Percentiles rank a stretch among this genome's conserved stretches.
Evolutionary conservation across 35 echinoderm and acorn worm species (phyloP).

Genomic region (Apostichopus parvimensis): DNA sequence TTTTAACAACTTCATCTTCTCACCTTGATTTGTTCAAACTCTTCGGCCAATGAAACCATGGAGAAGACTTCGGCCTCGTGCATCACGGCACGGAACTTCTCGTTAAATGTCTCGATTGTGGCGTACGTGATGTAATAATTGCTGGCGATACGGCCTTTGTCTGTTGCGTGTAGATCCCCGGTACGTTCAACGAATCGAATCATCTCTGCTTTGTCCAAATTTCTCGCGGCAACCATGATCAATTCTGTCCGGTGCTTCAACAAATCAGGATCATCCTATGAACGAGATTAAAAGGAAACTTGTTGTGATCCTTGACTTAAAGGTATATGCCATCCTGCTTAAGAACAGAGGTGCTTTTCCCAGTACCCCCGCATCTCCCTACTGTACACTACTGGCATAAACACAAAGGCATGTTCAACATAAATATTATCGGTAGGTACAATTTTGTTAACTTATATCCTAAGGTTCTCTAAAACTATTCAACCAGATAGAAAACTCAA

Average conservation of each 20-base stretch:
- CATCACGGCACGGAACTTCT: slow-evolving; percentile 73
- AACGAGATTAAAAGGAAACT: too few relatives aligned
- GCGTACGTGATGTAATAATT: slow-evolving; percentile 95
- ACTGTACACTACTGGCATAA: too few relatives aligned
- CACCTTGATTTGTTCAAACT: slow-evolving; percentile 98
- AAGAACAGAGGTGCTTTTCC: too few relatives aligned
- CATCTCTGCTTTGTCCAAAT: slow-evolving; percentile 94
- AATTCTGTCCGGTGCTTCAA: slow-evolving; percentile 78
- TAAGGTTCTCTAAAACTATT: too few relatives aligned
- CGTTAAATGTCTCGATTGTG: slow-evolving; percentile 95
- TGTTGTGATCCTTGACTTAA: too few relatives aligned
- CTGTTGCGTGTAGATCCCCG: slow-evolving; percentile 86
- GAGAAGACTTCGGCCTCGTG: slow-evolving; percentile 88
- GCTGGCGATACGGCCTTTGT: slow-evolving; percentile 90
- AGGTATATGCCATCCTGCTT: too few relatives aligned
- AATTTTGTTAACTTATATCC: too few relatives aligned
- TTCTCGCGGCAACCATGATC: slow-evolving; percentile 71
- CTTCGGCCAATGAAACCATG: slow-evolving; percentile 90
- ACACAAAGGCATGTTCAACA: too few relatives aligned
- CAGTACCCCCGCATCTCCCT: too few relatives aligned
- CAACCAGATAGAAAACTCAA: too few relatives aligned
- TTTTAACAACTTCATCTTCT: background rate
- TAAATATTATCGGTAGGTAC: too few relatives aligned
- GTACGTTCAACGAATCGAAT: slow-evolving; percentile 85
- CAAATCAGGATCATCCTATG: slow-evolving; percentile 84